A percentile compares a stretch with the other conserved stretches of the same genome.
Evolutionary conservation across 2,797 vertebrate genomes (phyloP).

Genomic region (Acrocephalus scirpaceus): DNA sequence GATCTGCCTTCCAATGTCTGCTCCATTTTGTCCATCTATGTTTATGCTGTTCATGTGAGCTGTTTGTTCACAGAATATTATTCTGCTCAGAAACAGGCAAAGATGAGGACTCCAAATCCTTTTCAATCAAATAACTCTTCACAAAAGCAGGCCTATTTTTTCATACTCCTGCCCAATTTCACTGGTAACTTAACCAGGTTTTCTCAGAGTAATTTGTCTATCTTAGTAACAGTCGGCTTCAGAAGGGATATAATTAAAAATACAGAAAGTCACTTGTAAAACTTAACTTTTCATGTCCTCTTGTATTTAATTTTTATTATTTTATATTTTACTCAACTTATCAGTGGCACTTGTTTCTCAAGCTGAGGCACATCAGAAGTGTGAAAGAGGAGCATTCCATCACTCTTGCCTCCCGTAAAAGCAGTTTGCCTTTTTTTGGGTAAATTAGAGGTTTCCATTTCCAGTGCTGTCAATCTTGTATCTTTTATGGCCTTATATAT

Average conservation of each 20-base stretch:
- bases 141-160: neutral
- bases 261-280: neutral
- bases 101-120: neutral
- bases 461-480: neutral
- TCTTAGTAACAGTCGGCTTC: neutral
- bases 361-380: neutral
- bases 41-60: accelerated
- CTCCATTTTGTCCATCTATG: neutral
- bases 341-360: neutral
- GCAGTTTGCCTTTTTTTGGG: neutral
- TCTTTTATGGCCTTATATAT: neutral
- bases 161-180: neutral
- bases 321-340: neutral
- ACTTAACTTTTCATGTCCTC: neutral
- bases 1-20: neutral
- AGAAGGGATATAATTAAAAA: neutral
- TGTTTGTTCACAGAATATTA: neutral
- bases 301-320: neutral
- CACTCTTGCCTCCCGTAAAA: neutral
- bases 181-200: neutral
- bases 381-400: neutral
- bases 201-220: neutral
- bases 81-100: neutral
- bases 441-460: conserved; percentile 9
- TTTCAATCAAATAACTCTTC: neutral